A percentile compares a stretch with the other conserved stretches of the same genome.
These are phyloP conservation scores for Pristis pectinata DNA, from an alignment of 2,797 vertebrate species.

Conservation along the genomic window DNA sequence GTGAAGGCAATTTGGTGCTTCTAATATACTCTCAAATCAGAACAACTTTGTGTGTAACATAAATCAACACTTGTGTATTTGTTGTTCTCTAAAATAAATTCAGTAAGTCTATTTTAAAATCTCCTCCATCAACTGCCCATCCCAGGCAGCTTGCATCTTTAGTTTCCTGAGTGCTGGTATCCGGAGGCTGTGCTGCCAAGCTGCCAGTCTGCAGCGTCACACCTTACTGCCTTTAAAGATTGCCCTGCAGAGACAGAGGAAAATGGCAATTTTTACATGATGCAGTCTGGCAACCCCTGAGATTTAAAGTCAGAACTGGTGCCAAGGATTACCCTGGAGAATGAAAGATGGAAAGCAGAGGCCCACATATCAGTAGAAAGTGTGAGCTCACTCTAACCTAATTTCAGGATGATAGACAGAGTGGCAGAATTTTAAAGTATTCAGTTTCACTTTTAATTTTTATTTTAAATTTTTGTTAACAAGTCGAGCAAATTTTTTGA, in stretches of 20 bases:
- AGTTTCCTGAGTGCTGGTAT: constrained; percentile 77
- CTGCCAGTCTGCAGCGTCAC: constrained; percentile 99
- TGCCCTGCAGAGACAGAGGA: constrained; percentile 95
- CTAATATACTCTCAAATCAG: neutral
- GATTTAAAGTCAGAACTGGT: constrained; percentile 92
- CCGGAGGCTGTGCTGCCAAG: constrained; percentile 91
- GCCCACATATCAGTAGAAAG: constrained; percentile 43
- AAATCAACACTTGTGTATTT: constrained; percentile 11
- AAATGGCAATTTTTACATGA: constrained; percentile 85
- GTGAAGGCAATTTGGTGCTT: neutral
- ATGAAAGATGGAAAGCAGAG: constrained; percentile 64
- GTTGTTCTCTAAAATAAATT: neutral
- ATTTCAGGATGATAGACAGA: neutral
- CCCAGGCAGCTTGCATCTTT: constrained; percentile 29
- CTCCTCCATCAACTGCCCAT: constrained; percentile 32
- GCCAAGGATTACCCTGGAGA: constrained; percentile 97
- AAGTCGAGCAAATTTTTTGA: constrained; percentile 65
- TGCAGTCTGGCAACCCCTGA: constrained; percentile 93
- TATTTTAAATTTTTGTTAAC: constrained; percentile 41
- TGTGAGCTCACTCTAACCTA: neutral
- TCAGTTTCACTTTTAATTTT: constrained; percentile 13
- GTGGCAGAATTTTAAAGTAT: constrained; percentile 16
- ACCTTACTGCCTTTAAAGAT: constrained; percentile 99
- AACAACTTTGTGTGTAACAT: neutral
- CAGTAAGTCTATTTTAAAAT: constrained; percentile 20